Percentiles rank a stretch among this genome's conserved stretches.
phyloP scores from a whole-genome alignment of 2,797 vertebrate genomes.

The Megalops cyprinoides region DNA sequence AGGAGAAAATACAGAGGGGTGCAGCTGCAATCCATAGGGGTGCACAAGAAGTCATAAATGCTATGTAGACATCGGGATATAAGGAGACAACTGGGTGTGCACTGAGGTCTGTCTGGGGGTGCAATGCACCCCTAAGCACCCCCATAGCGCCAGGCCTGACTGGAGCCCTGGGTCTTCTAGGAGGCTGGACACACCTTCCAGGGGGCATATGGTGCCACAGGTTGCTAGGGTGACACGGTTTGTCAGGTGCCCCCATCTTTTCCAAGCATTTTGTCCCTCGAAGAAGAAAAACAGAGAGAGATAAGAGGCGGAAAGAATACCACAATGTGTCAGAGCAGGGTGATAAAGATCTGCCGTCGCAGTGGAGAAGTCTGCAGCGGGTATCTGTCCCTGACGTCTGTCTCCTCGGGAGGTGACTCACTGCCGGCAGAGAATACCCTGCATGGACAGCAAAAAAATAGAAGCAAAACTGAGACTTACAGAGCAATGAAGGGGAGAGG shows the following conservation, averaged over 20 bases:
- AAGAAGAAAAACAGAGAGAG: neutral
- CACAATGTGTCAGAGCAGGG: slow-evolving; percentile 46
- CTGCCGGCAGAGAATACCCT: neutral
- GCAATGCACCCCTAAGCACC: too few relatives aligned
- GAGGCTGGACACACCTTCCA: too few relatives aligned
- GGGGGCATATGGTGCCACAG: neutral
- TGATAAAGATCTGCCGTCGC: slow-evolving; percentile 38
- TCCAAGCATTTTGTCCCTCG: neutral
- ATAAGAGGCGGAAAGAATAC: slow-evolving; percentile 12
- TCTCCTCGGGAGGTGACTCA: slow-evolving; percentile 32
- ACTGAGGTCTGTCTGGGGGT: too few relatives aligned
- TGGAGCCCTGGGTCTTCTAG: too few relatives aligned
- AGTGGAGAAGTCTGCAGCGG: slow-evolving; percentile 17
- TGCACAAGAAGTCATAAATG: too few relatives aligned
- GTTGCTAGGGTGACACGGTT: too few relatives aligned
- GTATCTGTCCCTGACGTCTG: slow-evolving; percentile 17
- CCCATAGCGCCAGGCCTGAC: too few relatives aligned
- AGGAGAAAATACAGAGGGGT: too few relatives aligned
- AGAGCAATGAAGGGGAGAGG: slow-evolving; percentile 42
- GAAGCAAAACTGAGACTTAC: slow-evolving; percentile 35
- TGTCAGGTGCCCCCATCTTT: neutral
- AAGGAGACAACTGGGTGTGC: too few relatives aligned
- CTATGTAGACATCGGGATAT: too few relatives aligned
- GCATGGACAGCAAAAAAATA: neutral
- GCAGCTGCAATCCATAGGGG: too few relatives aligned